Percentiles rank a stretch among this genome's conserved stretches.
phyloP scores from a whole-genome alignment of 2,113 vertebrate species.

The Pagrus major region DNA sequence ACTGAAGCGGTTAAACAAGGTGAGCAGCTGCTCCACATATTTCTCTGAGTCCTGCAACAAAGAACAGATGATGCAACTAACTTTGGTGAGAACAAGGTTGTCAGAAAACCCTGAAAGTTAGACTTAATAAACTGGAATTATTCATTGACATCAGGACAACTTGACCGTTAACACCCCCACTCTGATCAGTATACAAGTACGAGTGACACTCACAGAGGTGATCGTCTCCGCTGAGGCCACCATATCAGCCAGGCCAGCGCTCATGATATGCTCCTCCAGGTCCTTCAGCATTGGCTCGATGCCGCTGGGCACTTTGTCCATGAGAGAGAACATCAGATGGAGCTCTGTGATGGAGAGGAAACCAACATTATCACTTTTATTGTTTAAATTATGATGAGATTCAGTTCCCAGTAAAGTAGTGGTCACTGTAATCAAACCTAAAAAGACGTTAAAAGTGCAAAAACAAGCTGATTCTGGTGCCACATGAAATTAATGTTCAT shows the following conservation, averaged over 20 bases:
- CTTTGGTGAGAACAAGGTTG: not conserved
- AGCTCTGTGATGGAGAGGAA: constrained; percentile 85
- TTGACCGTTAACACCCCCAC: not conserved
- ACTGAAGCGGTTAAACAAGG: constrained; percentile 98
- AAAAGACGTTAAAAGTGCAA: not conserved
- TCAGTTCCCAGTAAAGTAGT: not conserved
- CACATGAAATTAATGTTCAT: not conserved
- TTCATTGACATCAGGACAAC: no score
- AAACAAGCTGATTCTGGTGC: not conserved
- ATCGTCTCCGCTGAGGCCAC: constrained; percentile 98
- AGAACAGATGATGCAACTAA: not conserved
- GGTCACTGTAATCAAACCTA: not conserved
- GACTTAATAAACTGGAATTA: no score
- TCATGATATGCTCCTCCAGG: constrained; percentile 99
- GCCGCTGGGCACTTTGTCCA: constrained; percentile 99
- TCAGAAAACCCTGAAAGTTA: not conserved
- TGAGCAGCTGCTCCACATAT: constrained; percentile 98
- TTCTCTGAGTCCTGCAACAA: constrained; percentile 95
- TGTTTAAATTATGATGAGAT: not conserved
- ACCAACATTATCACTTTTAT: not conserved
- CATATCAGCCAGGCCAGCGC: constrained; percentile 98
- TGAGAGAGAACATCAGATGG: constrained; percentile 98
- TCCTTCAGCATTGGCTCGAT: constrained; percentile 99
- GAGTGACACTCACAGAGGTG: constrained; percentile 93
- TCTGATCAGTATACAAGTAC: not conserved